These are phyloP conservation scores for Sebastes fasciatus DNA, from an alignment of 2,113 vertebrate species.

Conservation along the genomic window DNA sequence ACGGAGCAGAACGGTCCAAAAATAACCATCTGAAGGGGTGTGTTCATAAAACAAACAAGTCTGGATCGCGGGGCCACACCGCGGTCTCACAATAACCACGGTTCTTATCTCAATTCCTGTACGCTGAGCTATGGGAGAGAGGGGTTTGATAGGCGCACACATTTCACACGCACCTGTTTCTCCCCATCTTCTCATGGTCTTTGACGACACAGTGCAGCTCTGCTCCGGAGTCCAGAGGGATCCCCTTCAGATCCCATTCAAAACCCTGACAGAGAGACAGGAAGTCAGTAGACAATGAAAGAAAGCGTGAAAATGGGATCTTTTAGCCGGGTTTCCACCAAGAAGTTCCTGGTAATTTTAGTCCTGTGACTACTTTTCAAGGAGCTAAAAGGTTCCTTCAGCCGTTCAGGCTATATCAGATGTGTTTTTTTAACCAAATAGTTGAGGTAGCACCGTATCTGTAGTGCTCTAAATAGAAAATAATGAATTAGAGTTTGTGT, in stretches of 20 bases:
- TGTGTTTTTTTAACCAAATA: background rate
- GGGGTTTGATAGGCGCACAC: background rate
- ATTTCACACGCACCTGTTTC: constrained; percentile 89
- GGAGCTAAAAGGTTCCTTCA: no score
- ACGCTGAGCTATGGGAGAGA: background rate
- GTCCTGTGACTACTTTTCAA: no score
- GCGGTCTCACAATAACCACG: background rate
- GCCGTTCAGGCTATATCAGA: no score
- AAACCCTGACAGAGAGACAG: constrained; percentile 86
- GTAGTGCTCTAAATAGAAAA: background rate
- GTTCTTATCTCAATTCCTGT: constrained; percentile 41
- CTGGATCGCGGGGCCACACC: background rate
- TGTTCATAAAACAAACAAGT: constrained; percentile 11
- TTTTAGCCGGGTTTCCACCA: no score
- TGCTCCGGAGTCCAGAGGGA: constrained; percentile 88
- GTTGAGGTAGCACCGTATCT: background rate
- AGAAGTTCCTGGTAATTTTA: no score
- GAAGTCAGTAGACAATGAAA: background rate
- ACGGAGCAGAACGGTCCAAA: constrained; percentile 13
- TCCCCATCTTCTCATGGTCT: constrained; percentile 96
- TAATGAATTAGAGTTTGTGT: background rate
- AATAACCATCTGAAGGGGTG: constrained; percentile 45
- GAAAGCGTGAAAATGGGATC: background rate
- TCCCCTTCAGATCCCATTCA: constrained; percentile 96
- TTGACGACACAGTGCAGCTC: constrained; percentile 95